Conservation (phyloP, 2,797 vertebrate species). For the Phaenicophaeus curvirostris region DNA sequence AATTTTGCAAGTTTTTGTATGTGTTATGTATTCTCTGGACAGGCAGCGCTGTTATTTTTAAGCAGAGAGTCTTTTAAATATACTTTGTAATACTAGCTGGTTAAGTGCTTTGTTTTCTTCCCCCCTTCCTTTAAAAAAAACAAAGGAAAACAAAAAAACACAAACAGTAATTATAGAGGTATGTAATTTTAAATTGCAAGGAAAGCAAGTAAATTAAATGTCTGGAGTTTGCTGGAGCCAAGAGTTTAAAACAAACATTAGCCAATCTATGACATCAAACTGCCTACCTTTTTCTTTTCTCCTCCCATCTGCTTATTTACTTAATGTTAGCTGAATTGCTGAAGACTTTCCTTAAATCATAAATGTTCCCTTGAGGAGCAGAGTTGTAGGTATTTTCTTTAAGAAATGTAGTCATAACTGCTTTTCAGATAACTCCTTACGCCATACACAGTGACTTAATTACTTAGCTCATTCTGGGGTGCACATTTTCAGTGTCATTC, state of each 20-base stretch:
- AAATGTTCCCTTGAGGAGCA: background rate
- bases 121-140: background rate
- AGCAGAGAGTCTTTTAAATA: constrained; percentile 15
- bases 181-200: constrained; percentile 48
- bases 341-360: background rate
- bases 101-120: background rate
- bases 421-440: background rate
- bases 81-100: background rate
- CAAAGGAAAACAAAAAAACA: background rate
- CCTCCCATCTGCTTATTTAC: background rate
- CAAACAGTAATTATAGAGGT: constrained; percentile 19
- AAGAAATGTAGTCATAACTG: background rate
- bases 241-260: background rate
- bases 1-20: background rate
- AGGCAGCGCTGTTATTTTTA: background rate
- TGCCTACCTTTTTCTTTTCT: background rate
- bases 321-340: background rate
- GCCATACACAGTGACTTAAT: background rate
- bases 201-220: constrained; percentile 34
- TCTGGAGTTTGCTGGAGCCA: background rate
- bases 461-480: background rate
- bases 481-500: background rate
- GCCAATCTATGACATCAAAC: background rate
- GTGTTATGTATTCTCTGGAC: background rate
- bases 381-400: background rate